These are phyloP conservation scores for Corythaeola cristata DNA, from an alignment of 2,113 vertebrate genomes.

Conservation along the genomic window DNA sequence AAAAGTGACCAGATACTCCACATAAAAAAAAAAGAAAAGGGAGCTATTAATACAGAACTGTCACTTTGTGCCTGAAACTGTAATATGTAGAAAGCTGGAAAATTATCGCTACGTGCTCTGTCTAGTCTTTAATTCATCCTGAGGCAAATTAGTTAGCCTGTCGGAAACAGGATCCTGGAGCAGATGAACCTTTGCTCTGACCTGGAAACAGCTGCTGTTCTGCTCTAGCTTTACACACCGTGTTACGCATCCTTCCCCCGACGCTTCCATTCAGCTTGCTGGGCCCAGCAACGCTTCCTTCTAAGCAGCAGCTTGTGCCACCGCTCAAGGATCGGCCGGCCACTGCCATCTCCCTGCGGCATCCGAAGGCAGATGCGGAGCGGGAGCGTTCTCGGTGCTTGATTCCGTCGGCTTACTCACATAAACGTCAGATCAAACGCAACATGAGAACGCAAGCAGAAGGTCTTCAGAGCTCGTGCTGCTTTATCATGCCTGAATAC, in stretches of 20 bases:
- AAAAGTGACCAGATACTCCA: not conserved
- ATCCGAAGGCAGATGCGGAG: not conserved
- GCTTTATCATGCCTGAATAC: not conserved
- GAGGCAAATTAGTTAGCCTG: not conserved
- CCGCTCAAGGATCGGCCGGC: accelerated
- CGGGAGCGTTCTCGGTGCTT: not conserved
- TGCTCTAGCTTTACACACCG: no score
- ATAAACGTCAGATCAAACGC: not conserved
- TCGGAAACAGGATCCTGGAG: not conserved
- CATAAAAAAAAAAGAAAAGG: not conserved
- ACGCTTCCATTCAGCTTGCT: not conserved
- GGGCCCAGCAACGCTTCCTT: not conserved
- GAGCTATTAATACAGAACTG: not conserved
- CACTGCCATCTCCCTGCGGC: not conserved
- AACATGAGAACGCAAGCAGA: not conserved
- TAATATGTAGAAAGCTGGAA: not conserved
- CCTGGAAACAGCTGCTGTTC: not conserved
- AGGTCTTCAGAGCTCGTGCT: not conserved
- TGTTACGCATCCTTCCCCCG: not conserved
- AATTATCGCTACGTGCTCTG: not conserved
- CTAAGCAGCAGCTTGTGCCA: not conserved
- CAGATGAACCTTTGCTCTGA: not conserved
- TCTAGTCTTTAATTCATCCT: not conserved
- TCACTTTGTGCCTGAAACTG: not conserved
- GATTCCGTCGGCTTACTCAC: not conserved